Base-by-base conservation (phyloP, 2,888 invertebrate genomes). In the Neocrepidodera transversa region DNA sequence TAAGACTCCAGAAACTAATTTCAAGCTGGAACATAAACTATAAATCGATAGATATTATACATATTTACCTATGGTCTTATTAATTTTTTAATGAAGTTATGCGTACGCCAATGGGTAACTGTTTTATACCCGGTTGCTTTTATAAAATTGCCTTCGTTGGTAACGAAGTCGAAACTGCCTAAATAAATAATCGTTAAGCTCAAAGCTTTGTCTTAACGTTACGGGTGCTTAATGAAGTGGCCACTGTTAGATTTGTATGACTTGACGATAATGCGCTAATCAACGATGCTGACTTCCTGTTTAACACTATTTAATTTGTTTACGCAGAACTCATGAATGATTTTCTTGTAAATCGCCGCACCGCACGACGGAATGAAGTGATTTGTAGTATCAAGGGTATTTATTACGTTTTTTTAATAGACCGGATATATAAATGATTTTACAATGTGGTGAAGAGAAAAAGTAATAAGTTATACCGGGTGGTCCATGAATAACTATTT, bases 271-370 rank as follows among this genome's bases (percentile, higher is more conserved):
- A 32, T 32, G 32, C 6, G 13, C 32, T 32, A 32, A 32, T 32
- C 11, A 32, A 13, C 11, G 32, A 32, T 32, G 32, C 32, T 32
- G 11, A 10, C 32, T 32, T 32, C 32, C 32, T 11, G 32, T 32
- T 32, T 32, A 11, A 32, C 32, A 32, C 32, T 32, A n/a, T 32
- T 32, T 13, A 32, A 32, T 32, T 32, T 32, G 32, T 32, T 32
- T 32, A 32, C 32, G 32, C 3, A 32, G 32, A 32, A 11, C 32
- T 32, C 32, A 13, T 32, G 32, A 32, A 32, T 32, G 32, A 32
- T 32, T 13, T n/a, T 3, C 11, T 32, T 32, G 11, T 32, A 32
- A 32, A 32, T 32, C 3, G 6, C 10, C 11, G 10, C 32, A 13
- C 11, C 11, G 32, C 6, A 6, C 23, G 6, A 5, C 23, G 23